phyloP scores from a whole-genome alignment of 2,113 vertebrate species.

The Lontra canadensis region DNA sequence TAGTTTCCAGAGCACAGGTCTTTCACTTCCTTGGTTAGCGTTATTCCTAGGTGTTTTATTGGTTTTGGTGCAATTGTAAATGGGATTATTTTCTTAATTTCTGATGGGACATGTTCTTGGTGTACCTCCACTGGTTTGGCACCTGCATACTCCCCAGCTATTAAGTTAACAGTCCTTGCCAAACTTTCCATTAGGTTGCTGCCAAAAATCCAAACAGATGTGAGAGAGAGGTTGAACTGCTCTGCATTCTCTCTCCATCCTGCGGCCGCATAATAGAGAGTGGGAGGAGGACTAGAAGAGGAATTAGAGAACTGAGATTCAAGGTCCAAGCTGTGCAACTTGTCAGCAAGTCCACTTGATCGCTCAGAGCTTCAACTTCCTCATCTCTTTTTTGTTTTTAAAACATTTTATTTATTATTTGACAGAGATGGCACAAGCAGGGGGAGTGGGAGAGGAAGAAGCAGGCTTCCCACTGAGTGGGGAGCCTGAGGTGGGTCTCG shows the following conservation, averaged over 20 bases:
- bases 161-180: background rate
- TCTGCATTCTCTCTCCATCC: background rate
- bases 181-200: background rate
- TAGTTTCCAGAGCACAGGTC: no score
- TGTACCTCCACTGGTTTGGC: rapidly evolving
- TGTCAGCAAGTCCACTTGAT: background rate
- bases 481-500: no score
- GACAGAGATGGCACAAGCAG: no score
- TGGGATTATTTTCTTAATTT: background rate
- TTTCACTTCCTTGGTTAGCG: no score
- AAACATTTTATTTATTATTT: no score
- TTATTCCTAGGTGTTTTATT: no score
- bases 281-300: rapidly evolving
- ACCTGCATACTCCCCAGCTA: background rate
- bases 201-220: background rate
- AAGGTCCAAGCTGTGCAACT: background rate
- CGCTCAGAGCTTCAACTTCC: background rate
- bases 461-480: no score
- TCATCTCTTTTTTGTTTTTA: background rate
- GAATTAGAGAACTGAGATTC: background rate
- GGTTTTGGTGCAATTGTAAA: no score
- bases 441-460: no score
- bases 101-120: background rate
- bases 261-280: background rate
- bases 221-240: background rate